A percentile compares a stretch with the other conserved stretches of the same genome.
Evolutionary conservation across 2,113 vertebrate genomes (phyloP).

Genomic region (Acanthisitta chloris): DNA sequence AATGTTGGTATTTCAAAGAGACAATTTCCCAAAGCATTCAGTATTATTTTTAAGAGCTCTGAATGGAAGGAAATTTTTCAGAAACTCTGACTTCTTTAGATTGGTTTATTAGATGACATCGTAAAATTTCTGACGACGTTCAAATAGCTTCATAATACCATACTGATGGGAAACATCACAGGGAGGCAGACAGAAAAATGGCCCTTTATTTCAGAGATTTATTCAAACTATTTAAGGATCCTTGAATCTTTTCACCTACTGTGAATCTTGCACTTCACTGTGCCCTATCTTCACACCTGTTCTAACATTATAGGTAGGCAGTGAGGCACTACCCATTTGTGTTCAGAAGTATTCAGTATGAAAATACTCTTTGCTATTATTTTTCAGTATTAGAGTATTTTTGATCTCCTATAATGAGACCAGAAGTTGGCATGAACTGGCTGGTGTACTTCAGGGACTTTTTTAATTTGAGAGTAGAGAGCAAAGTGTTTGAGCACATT

Average conservation of each 20-base stretch:
- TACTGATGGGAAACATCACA: background rate
- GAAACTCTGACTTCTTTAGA: background rate
- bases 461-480: background rate
- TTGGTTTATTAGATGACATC: background rate
- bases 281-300: background rate
- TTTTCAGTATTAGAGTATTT: background rate
- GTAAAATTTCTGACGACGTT: background rate
- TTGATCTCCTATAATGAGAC: background rate
- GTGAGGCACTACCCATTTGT: background rate
- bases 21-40: background rate
- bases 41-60: background rate
- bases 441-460: background rate
- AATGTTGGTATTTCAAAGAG: background rate
- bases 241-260: background rate
- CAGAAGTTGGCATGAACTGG: background rate
- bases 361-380: background rate
- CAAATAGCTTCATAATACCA: background rate
- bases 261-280: background rate
- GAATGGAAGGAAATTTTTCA: background rate
- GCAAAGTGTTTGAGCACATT: background rate
- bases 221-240: background rate
- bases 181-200: background rate
- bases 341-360: background rate
- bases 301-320: background rate
- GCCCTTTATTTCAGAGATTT: background rate